Base-by-base conservation (phyloP, 37 sponge, comb jelly and placozoan genomes). In the Ephydatia muelleri region DNA sequence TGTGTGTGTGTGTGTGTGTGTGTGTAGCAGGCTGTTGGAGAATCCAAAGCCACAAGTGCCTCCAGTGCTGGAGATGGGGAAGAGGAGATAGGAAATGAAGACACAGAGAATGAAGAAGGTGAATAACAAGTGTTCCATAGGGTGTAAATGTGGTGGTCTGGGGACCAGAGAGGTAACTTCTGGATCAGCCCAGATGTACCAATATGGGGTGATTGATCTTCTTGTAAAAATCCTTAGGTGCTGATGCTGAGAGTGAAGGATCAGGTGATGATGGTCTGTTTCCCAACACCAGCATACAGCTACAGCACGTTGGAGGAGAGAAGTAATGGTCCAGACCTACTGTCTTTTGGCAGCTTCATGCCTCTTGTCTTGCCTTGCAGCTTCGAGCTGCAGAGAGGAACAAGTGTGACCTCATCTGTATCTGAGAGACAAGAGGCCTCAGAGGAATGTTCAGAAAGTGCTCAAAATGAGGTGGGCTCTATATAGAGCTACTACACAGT, bases 251-350 rank as follows among this genome's bases (percentile, higher is more conserved):
- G 23, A 80, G 77, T 34, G 84, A 84, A 31, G 92, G 70, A 19
- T 75, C 33, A 22, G 88, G 49, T 3, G 78, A 57, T 0, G 87
- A 81, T 22, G 86, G 78, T 2, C 80, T 84, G 29, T 90, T 89
- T 68, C 95, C 95, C 31, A 89, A 95, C 66, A 95, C 95, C 0
- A 74, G 49, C 67, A 79, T 95, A 28, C 27, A 49, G 22, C 29
- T 93, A 23, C 37, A 73, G 3, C 82, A 87, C 28, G 49, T 87
- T 22, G 64, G 38, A 22, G 92, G 84, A 74, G 92, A 77, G 0
- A 83, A 29, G 92, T 91, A 68, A 31, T 83, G 27, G 43, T 6
- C 43, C 43, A 43, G 43, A 43, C 43, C 43, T 43, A 9, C 6
- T 3, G 6, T 6, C 43, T 43, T 43, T 3, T 3, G 3, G 6